Base-by-base conservation (phyloP, 2,888 invertebrate genomes). In the Ophion costatus region DNA sequence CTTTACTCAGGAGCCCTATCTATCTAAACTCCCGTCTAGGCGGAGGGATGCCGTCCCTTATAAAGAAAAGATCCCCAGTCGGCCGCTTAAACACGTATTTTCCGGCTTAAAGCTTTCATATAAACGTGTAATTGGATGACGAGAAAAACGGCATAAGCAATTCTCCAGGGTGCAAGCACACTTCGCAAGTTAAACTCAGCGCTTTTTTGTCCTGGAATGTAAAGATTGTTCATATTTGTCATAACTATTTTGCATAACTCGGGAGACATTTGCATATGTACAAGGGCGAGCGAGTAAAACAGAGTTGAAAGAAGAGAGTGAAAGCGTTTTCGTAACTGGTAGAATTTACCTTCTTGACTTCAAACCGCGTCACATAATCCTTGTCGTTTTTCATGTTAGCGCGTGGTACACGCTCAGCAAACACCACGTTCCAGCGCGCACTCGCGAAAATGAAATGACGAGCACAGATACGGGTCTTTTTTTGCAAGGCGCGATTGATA, bases 91-190 rank as follows among this genome's bases (percentile, higher is more conserved):
- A 14, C 22, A 45, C 29, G 67, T 63, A 2, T 70, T 73, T n/a
- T 63, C 69, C 29, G 59, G 80, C 81, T 77, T 22, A 24, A 61
- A 57, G 76, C 80, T 85, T 85, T 82, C 77, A 57, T 81, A 86
- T 83, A 83, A 86, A 85, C 78, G 84, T 83, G 76, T 82, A 86
- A 86, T 87, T 83, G 80, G 77, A 73, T 59, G 33, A 63, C 33
- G 77, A 63, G 24, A 51, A 70, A 78, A 64, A 33, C 33, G 7
- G 59, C 42, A 14, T 57, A 45, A 5, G 59, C 20, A 75, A 64
- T 51, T 51, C 45, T 14, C n/a, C 14, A 42, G 59, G 57, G 6
- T 64, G 24, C 42, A 42, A 63, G 38, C 70, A 22, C 45, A 24
- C 20, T 17, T 29, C 56, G 22, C 56, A 45, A n/a, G 17, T n/a